A percentile compares a stretch with the other conserved stretches of the same genome.
These are phyloP conservation scores for Molorchus minor DNA, from an alignment of 2,888 invertebrate species.

Conservation along the genomic window DNA sequence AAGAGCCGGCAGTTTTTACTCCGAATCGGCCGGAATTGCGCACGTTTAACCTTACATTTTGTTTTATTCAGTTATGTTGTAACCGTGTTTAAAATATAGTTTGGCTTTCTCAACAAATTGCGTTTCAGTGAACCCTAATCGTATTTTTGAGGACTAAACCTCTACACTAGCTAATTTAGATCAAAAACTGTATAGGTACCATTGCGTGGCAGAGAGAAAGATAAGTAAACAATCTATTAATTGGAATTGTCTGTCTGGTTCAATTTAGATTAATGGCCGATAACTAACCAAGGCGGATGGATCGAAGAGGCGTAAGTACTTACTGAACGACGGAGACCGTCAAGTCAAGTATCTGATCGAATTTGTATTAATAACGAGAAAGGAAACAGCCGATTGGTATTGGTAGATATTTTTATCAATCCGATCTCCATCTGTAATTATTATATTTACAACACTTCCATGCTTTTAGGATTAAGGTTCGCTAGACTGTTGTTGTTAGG, in stretches of 20 bases:
- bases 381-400: conserved; percentile 27
- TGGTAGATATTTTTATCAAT: conserved; percentile 21
- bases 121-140: no score
- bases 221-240: conserved; percentile 53
- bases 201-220: conserved; percentile 25
- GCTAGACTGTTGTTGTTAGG: conserved; percentile 14
- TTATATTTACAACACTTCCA: conserved; percentile 26
- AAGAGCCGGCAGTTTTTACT: no score
- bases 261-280: conserved; percentile 61
- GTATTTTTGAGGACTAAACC: no score
- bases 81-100: no score
- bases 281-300: conserved; percentile 45
- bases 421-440: conserved; percentile 19
- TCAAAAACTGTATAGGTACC: neutral
- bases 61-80: no score
- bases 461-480: conserved; percentile 26
- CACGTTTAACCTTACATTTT: no score
- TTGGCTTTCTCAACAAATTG: no score
- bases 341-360: conserved; percentile 36
- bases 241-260: conserved; percentile 58
- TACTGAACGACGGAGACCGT: conserved; percentile 29
- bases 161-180: no score
- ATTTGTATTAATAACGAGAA: conserved; percentile 36
- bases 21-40: no score
- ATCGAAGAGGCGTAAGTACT: conserved; percentile 32